Base-by-base conservation (phyloP, 2,113 vertebrate species). In the Cheirogaleus medius region DNA sequence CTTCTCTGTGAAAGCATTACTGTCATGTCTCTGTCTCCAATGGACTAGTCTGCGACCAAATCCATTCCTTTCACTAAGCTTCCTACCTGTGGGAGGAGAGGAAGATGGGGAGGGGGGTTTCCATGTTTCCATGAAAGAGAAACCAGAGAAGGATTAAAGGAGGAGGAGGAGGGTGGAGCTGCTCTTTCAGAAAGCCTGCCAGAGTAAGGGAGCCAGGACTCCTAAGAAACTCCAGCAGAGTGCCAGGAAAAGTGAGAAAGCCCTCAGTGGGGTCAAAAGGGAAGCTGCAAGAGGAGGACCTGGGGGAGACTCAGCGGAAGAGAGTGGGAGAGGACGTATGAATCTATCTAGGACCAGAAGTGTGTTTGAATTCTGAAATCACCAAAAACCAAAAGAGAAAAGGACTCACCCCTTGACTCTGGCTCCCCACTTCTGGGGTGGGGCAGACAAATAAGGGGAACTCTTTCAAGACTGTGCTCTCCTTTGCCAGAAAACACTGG, bases 171-270 rank as follows among this genome's bases (percentile, higher is more conserved):
- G 66, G 52, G 91, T 85, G 68, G 85, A 73, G 78, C 94, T 96
- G 90, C 92, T 92, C 97, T 98, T 97, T 93, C 96, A 98, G 96
- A 71, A 97, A 97, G 78, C 7, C 49, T 66, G 76, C 81, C 54
- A 93, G 6, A 17, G 76, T 92, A 76, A 94, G 58, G 91, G 90
- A 97, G 93, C 56, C 54, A 78, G 42, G 93, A 77, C 29, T 77
- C 29, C 74, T 77, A 20, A 49, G 44, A 77, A 18, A 77, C 74
- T 34, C 29, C 29, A 77, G 29, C 27, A 77, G 44, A 12, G 29
- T 49, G 74, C 74, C 74, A 49, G 29, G 20, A 49, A 78, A 78
- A 54, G 84, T 37, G 93, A 94, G 97, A 98, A 96, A 97, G 90
- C 74, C 82, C 85, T 91, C 91, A 68, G 44, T 97, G 93, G 81